Evolutionary conservation across 1,140 invertebrate genomes (phyloP).

Genomic region (Asobara japonica): DNA sequence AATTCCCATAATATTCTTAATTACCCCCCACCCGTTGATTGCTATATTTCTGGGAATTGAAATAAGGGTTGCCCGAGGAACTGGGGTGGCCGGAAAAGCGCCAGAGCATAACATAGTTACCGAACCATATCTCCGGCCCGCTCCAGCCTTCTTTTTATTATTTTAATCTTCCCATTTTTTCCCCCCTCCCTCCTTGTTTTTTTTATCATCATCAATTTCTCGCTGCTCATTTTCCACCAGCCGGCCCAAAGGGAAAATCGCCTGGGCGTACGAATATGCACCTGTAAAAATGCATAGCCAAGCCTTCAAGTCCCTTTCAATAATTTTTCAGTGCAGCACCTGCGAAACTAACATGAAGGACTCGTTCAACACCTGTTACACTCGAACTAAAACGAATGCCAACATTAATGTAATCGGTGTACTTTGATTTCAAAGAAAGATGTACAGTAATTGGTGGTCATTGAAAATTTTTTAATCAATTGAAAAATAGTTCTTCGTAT

Average conservation of each 20-base stretch:
- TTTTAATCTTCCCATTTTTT: constrained; percentile 1
- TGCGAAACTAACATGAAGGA: constrained; percentile 30
- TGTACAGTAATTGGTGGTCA: constrained; percentile 2
- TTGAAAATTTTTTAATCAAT: too few species aligned
- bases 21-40: not conserved
- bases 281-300: constrained; percentile 3
- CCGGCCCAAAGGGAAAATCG: not conserved
- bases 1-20: not conserved
- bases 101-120: constrained; percentile 54
- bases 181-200: not conserved
- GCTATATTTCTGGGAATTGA: not conserved
- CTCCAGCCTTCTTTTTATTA: constrained; percentile 24
- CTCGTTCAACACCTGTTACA: constrained; percentile 37
- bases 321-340: constrained; percentile 25
- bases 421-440: constrained; percentile 7
- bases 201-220: not conserved
- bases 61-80: constrained; percentile 18
- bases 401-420: constrained; percentile 14
- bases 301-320: not conserved
- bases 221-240: not conserved
- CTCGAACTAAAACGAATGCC: constrained; percentile 21
- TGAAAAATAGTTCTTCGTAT: too few species aligned
- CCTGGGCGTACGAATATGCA: constrained; percentile 2
- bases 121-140: constrained; percentile 59
- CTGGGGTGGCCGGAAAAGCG: constrained; percentile 49